phyloP scores from a whole-genome alignment of 2,888 invertebrate species.

The Hirtodrosophila cameraria region DNA sequence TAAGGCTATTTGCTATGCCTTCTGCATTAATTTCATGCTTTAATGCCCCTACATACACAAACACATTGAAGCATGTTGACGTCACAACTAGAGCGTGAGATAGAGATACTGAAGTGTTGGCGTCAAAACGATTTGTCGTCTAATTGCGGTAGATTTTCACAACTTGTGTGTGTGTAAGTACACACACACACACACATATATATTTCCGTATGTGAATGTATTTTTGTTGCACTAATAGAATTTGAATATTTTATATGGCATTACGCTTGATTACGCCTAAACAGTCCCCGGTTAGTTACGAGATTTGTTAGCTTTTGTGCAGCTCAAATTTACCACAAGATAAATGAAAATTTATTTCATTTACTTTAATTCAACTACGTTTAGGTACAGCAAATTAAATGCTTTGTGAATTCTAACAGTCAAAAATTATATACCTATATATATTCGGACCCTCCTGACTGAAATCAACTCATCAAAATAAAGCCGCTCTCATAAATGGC shows the following conservation, averaged over 20 bases:
- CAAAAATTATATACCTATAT: constrained; percentile 12
- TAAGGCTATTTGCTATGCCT: constrained; percentile 55
- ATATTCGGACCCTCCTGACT: neutral
- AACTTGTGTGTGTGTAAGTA: constrained; percentile 23
- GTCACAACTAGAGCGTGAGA: constrained; percentile 33
- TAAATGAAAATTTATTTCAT: constrained; percentile 28
- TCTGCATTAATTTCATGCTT: constrained; percentile 69
- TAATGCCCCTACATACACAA: constrained; percentile 52
- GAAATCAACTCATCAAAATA: constrained; percentile 43
- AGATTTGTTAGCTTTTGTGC: neutral
- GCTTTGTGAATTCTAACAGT: constrained; percentile 9
- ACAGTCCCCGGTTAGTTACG: constrained; percentile 26
- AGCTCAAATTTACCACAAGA: constrained; percentile 16
- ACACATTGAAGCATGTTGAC: constrained; percentile 23
- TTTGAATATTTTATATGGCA: constrained; percentile 54
- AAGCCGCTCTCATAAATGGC: constrained; percentile 47
- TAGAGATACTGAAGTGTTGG: constrained; percentile 34
- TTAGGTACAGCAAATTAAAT: constrained; percentile 14
- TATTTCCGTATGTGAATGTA: constrained; percentile 7
- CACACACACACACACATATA: neutral
- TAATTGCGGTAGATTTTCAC: constrained; percentile 62
- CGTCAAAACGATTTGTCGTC: constrained; percentile 57
- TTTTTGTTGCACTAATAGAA: constrained; percentile 37
- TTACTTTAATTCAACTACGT: constrained; percentile 18
- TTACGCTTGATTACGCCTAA: constrained; percentile 44